Percentiles rank a stretch among this genome's conserved stretches.
Conservation (phyloP, 2,797 vertebrate genomes). For the Halcyon leucocephala region DNA sequence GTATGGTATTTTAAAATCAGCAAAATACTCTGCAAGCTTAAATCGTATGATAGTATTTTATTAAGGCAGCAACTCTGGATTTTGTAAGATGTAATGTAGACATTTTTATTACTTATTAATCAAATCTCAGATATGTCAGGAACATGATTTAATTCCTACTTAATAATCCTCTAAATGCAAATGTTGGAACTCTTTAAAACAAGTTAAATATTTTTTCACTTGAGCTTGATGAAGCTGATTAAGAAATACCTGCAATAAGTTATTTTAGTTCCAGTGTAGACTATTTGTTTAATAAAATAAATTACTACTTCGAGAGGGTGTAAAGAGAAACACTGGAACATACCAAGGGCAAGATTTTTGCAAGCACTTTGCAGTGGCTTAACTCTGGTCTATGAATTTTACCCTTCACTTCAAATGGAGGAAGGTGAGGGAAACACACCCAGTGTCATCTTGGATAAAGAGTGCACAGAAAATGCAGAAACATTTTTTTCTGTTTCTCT, state of each 20-base stretch:
- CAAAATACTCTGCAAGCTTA: background rate
- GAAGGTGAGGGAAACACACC: background rate
- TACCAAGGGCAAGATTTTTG: background rate
- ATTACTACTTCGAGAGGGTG: background rate
- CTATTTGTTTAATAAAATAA: constrained; percentile 48
- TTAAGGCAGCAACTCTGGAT: constrained; percentile 18
- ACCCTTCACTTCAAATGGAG: background rate
- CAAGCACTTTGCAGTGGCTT: background rate
- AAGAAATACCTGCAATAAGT: background rate
- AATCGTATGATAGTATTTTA: background rate
- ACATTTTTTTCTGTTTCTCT: constrained; percentile 1
- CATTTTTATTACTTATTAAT: background rate
- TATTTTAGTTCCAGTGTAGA: background rate
- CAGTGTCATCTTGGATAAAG: background rate
- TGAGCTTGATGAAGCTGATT: constrained; percentile 10
- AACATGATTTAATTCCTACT: constrained; percentile 16
- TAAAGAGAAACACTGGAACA: background rate
- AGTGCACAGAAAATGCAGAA: background rate
- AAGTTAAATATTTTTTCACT: background rate
- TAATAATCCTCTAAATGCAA: constrained; percentile 46
- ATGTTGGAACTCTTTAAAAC: constrained; percentile 28
- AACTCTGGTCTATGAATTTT: background rate
- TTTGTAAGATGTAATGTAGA: constrained; percentile 9
- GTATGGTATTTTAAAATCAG: background rate
- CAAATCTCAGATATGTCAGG: background rate